Evolutionary conservation across 1,140 invertebrate species (phyloP), one percentile per base, ranked within the genome.

Genomic region (Chironomus tepperi): DNA sequence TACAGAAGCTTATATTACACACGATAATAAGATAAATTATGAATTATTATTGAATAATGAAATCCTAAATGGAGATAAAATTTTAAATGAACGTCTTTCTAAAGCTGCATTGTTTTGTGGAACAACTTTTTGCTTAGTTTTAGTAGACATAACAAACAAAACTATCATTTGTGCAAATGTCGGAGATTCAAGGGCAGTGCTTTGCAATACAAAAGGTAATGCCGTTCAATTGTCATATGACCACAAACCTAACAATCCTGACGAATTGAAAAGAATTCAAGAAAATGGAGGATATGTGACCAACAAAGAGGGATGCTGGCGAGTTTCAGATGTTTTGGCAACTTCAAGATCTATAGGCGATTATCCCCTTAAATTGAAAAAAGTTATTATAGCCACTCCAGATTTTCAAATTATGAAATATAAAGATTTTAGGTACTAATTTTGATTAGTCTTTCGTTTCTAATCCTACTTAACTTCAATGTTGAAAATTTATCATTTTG

Each of bases 341-440:
- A 89, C 88, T 24, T 90, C 89, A 6, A 79, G 89, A 73, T 89
- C 88, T 7, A 78, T 89, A 3, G 89, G 89, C 9, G 89, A 90
- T 79, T 89, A 87, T 76, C 87, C 88, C 5, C 79, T 90, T 7
- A 90, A 90, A 80, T 86, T 88, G 42, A 83, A 83, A 43, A 85
- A 86, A 74, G 80, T 89, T n/a, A 82, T 90, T 10, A 89, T 87
- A 67, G 87, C 88, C 3, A 86, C 88, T 75, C 89, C 89, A 19
- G 89, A 90, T 77, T 85, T 90, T 75, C 78, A 87, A 10, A 87
- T 86, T 3, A 89, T 90, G 79, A 84, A 89, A 77, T 77, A 86
- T 21, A 74, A 75, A 15, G 78, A 82, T 74, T 79, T 83, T 47
- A 81, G 24, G 65, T 70, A 70, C 7, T 10, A 70, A 74, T 7